phyloP scores from a whole-genome alignment of 2,888 invertebrate genomes.

The Stramonita haemastoma region DNA sequence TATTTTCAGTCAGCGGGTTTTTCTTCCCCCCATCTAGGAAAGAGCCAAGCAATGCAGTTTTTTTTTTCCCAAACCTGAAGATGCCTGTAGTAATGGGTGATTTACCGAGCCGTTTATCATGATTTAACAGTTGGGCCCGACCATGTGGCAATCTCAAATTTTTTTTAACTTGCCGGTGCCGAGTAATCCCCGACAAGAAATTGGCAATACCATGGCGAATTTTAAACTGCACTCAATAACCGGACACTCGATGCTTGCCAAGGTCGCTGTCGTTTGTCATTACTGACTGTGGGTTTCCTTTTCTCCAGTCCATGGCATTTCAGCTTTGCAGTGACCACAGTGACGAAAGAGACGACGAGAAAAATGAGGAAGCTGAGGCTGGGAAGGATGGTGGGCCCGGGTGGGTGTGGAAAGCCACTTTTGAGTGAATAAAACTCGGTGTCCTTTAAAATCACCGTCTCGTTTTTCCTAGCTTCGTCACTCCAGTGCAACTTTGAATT shows the following conservation, averaged over 20 bases:
- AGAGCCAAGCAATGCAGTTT: too few species aligned
- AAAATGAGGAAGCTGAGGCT: neutral
- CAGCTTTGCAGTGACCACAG: slow-evolving; percentile 14
- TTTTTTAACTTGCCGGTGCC: too few species aligned
- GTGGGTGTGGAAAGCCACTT: neutral
- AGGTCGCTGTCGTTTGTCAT: neutral
- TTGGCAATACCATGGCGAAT: neutral
- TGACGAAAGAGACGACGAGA: slow-evolving; percentile 16
- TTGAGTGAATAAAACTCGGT: neutral
- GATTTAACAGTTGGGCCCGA: too few species aligned
- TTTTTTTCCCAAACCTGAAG: too few species aligned
- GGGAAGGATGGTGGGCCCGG: neutral
- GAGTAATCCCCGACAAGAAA: too few species aligned
- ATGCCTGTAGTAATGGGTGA: too few species aligned
- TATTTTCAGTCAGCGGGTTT: too few species aligned
- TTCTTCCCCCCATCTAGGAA: too few species aligned
- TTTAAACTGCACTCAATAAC: neutral
- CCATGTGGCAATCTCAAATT: too few species aligned
- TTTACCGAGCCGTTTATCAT: too few species aligned
- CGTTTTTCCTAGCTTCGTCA: too few species aligned
- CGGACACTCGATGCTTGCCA: slow-evolving; percentile 21
- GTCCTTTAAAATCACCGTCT: neutral
- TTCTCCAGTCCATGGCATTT: neutral
- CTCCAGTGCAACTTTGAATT: neutral
- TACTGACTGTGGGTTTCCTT: neutral